Evolutionary conservation across 2,113 vertebrate species (phyloP).

Genomic region (Nanorana parkeri): DNA sequence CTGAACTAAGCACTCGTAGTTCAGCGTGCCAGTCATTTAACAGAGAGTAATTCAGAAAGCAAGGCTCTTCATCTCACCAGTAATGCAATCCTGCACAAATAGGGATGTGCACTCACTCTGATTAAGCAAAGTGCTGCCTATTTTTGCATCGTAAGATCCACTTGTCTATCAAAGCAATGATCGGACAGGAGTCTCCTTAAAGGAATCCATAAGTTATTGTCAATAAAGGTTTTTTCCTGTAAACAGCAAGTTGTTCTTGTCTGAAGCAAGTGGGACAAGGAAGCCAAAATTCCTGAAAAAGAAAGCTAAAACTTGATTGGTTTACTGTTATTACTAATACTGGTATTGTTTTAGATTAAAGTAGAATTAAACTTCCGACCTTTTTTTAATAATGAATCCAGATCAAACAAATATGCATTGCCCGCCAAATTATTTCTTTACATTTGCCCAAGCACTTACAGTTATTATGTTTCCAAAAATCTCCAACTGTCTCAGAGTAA

Average conservation of each 20-base stretch:
- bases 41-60: slow-evolving; percentile 29
- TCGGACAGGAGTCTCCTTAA: background rate
- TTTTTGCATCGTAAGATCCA: slow-evolving; percentile 1
- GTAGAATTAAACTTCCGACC: no score
- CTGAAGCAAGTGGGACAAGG: background rate
- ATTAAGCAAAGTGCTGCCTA: slow-evolving; percentile 48
- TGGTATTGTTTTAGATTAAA: no score
- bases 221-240: slow-evolving; percentile 2
- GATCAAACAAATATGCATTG: no score
- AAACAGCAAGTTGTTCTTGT: background rate
- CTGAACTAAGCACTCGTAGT: slow-evolving; percentile 43
- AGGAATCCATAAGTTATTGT: background rate
- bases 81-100: slow-evolving; percentile 36
- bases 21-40: slow-evolving; percentile 30
- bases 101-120: background rate
- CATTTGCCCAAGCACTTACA: no score
- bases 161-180: slow-evolving; percentile 28
- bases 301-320: no score
- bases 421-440: no score
- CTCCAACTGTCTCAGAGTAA: no score
- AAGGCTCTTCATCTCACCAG: slow-evolving; percentile 19
- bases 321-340: no score
- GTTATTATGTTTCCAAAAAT: no score
- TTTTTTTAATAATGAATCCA: no score
- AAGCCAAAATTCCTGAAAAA: background rate